Conservation (phyloP, 2,888 invertebrate genomes). For the Neoaliturus tenellus region DNA sequence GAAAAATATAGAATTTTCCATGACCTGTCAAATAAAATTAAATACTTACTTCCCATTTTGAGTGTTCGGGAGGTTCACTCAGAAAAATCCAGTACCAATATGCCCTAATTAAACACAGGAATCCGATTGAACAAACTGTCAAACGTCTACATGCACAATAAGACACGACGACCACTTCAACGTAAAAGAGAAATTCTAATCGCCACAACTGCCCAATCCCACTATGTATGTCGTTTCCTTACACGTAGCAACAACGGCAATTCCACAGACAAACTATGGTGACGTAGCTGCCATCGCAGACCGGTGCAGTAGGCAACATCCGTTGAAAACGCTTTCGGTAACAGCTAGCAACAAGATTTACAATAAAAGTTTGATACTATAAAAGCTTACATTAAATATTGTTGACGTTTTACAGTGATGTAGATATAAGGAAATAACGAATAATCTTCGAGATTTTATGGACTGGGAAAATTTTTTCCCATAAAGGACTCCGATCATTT, state of each 20-base stretch:
- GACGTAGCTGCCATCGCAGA: constrained; percentile 63
- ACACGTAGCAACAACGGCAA: constrained; percentile 65
- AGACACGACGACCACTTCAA: constrained; percentile 54
- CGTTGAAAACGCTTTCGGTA: constrained; percentile 59
- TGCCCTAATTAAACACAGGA: neutral
- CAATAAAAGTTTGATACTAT: too few relatives aligned
- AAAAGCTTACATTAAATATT: too few relatives aligned
- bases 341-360: neutral
- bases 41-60: constrained; percentile 56
- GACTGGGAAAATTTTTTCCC: too few relatives aligned
- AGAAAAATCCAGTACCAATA: constrained; percentile 6
- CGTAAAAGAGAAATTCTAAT: constrained; percentile 54
- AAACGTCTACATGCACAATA: constrained; percentile 47
- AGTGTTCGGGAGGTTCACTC: neutral
- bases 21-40: neutral
- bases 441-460: too few relatives aligned
- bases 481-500: too few relatives aligned
- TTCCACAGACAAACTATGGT: constrained; percentile 63
- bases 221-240: constrained; percentile 57
- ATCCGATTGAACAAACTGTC: constrained; percentile 13
- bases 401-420: too few relatives aligned
- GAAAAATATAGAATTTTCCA: neutral
- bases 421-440: too few relatives aligned
- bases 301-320: constrained; percentile 28
- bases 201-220: constrained; percentile 32